Percentiles rank a stretch among this genome's conserved stretches.
phyloP scores from a whole-genome alignment of 2,888 invertebrate species.

The Synergus umbraculus region DNA sequence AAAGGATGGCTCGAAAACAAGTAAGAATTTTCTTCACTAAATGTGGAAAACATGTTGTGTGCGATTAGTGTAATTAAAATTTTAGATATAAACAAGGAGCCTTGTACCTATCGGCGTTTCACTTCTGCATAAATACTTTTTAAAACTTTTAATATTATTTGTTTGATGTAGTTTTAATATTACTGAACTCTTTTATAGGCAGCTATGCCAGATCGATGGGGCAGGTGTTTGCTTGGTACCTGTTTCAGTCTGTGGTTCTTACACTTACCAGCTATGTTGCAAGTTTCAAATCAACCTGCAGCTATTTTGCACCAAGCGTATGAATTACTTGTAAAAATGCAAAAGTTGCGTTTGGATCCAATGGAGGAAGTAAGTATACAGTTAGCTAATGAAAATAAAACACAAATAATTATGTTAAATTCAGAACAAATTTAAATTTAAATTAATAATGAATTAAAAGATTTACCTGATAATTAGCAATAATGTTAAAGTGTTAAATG shows the following conservation, averaged over 20 bases:
- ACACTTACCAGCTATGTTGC: constrained; percentile 92
- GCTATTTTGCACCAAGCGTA: constrained; percentile 82
- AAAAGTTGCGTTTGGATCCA: constrained; percentile 87
- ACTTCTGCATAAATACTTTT: no score
- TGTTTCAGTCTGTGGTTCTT: constrained; percentile 98
- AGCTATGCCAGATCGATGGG: constrained; percentile 92
- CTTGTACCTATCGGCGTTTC: no score
- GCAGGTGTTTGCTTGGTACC: constrained; percentile 91
- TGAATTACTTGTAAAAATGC: constrained; percentile 92
- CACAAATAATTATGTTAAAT: no score
- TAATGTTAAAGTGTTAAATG: neutral
- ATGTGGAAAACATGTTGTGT: no score
- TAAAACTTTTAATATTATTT: no score
- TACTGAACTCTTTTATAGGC: constrained; percentile 72
- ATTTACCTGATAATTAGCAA: neutral
- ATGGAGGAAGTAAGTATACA: constrained; percentile 89
- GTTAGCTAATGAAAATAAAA: neutral
- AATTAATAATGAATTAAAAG: no score
- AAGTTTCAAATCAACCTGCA: constrained; percentile 79
- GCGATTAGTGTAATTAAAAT: no score
- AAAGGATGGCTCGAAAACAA: constrained; percentile 85
- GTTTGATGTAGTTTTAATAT: neutral
- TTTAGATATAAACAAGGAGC: neutral
- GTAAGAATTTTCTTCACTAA: constrained; percentile 54
- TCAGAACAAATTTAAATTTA: no score